Percentiles rank a stretch among this genome's conserved stretches.
These are phyloP conservation scores for Gallinago media DNA, from an alignment of 2,113 vertebrate species.

Conservation along the genomic window DNA sequence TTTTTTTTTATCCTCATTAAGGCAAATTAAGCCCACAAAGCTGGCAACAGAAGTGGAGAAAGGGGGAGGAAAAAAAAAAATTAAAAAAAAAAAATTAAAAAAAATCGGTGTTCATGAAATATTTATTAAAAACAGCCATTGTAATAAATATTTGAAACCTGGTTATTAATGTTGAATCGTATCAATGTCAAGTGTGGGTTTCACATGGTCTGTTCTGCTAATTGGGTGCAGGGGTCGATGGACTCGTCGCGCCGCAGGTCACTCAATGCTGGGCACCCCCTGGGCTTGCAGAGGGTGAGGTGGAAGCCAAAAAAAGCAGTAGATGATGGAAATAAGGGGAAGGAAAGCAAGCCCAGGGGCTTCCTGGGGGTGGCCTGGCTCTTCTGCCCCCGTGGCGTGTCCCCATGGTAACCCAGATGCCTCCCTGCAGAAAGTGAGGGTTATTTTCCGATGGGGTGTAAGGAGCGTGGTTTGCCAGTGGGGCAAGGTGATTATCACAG, in stretches of 20 bases:
- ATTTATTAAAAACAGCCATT: slow-evolving; percentile 83
- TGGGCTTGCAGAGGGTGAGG: neutral
- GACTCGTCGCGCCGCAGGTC: neutral
- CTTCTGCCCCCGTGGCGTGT: fast-evolving
- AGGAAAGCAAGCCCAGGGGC: neutral
- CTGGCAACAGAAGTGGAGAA: slow-evolving; percentile 49
- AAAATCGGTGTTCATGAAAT: slow-evolving; percentile 73
- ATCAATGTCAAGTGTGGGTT: slow-evolving; percentile 51
- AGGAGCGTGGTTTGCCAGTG: neutral
- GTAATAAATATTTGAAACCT: slow-evolving; percentile 83
- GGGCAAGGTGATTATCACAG: slow-evolving; percentile 42
- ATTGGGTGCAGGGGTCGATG: slow-evolving; percentile 63
- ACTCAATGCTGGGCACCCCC: neutral
- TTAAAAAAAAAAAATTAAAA: neutral
- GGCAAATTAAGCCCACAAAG: slow-evolving; percentile 78
- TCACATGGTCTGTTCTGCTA: slow-evolving; percentile 55
- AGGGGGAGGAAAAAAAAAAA: too few relatives aligned
- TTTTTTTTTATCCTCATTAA: slow-evolving; percentile 77
- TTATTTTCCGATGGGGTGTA: slow-evolving; percentile 57
- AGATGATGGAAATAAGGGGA: neutral
- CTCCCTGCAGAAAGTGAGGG: neutral
- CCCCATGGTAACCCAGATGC: fast-evolving
- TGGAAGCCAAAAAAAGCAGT: fast-evolving
- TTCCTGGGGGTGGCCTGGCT: neutral
- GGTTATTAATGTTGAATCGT: slow-evolving; percentile 77